These are phyloP conservation scores for Gnatocerus cornutus DNA, from an alignment of 2,888 invertebrate genomes.

Conservation along the genomic window DNA sequence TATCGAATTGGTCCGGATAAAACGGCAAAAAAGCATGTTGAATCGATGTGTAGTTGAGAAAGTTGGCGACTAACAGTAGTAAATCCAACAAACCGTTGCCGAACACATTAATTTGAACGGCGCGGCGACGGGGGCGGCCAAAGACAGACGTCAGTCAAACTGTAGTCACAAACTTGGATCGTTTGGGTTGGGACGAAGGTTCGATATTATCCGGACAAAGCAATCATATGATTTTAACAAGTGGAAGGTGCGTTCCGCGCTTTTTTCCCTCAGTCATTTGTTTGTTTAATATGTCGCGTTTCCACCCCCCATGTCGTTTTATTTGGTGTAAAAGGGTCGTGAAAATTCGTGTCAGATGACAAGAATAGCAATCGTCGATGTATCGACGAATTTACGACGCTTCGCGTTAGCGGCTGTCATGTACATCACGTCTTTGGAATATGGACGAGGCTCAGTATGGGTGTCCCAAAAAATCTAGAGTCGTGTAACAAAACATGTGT, in stretches of 20 bases:
- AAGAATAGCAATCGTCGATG: conserved; percentile 28
- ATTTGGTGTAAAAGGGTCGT: conserved; percentile 25
- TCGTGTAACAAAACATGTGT: conserved; percentile 4
- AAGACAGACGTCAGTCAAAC: conserved; percentile 45
- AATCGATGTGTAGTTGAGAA: conserved; percentile 47
- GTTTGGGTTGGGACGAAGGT: conserved; percentile 35
- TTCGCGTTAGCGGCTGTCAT: conserved; percentile 26
- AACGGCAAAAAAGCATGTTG: conserved; percentile 43
- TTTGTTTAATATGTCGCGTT: conserved; percentile 7
- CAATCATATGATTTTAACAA: conserved; percentile 14
- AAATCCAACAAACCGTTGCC: conserved; percentile 49
- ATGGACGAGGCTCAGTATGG: conserved; percentile 28
- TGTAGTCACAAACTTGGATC: conserved; percentile 44
- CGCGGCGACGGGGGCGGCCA: conserved; percentile 30
- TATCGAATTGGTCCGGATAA: conserved; percentile 43
- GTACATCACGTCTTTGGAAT: conserved; percentile 36
- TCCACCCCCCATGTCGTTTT: conserved; percentile 5
- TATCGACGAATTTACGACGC: conserved; percentile 33
- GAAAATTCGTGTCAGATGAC: conserved; percentile 19
- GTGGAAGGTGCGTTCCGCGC: background rate
- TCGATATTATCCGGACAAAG: conserved; percentile 41
- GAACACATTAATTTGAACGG: conserved; percentile 46
- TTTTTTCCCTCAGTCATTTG: conserved; percentile 5
- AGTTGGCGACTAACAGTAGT: conserved; percentile 47
- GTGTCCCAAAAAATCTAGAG: background rate